Conservation (phyloP, 2,888 invertebrate genomes). For the Chrysolina oricalcia region DNA sequence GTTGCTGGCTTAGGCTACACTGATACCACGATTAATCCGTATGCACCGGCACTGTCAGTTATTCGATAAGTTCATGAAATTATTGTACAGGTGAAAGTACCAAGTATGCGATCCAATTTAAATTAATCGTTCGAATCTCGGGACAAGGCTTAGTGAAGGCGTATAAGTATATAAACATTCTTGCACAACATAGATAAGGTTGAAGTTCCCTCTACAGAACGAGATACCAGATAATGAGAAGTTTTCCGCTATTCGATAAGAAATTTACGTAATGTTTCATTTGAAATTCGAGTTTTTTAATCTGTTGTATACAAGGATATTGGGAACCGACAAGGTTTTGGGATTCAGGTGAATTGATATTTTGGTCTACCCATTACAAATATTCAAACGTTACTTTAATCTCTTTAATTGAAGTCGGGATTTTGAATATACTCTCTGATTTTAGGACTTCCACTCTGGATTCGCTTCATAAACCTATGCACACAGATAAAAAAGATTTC, state of each 20-base stretch:
- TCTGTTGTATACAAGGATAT: too few relatives aligned
- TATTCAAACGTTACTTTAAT: too few relatives aligned
- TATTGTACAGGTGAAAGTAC: slow-evolving; percentile 11
- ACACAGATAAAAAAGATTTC: too few relatives aligned
- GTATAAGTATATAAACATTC: background rate
- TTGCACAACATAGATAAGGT: background rate
- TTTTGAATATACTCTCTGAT: too few relatives aligned
- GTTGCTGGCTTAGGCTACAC: background rate
- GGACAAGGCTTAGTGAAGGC: slow-evolving; percentile 14
- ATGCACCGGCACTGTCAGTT: background rate
- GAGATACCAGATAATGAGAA: background rate
- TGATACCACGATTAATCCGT: background rate
- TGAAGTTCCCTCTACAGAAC: background rate
- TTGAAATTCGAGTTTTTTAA: too few relatives aligned
- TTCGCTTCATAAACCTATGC: too few relatives aligned
- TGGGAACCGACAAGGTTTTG: too few relatives aligned
- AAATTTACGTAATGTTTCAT: too few relatives aligned
- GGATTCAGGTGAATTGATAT: too few relatives aligned
- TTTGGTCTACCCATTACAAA: too few relatives aligned
- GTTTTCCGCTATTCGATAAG: background rate
- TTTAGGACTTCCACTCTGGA: too few relatives aligned
- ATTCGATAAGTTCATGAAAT: slow-evolving; percentile 10
- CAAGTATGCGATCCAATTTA: background rate
- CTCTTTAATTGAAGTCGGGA: too few relatives aligned
- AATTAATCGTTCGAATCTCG: background rate